These are phyloP conservation scores for Microtus montanus DNA, from an alignment of 2,113 vertebrate species.

Conservation along the genomic window DNA sequence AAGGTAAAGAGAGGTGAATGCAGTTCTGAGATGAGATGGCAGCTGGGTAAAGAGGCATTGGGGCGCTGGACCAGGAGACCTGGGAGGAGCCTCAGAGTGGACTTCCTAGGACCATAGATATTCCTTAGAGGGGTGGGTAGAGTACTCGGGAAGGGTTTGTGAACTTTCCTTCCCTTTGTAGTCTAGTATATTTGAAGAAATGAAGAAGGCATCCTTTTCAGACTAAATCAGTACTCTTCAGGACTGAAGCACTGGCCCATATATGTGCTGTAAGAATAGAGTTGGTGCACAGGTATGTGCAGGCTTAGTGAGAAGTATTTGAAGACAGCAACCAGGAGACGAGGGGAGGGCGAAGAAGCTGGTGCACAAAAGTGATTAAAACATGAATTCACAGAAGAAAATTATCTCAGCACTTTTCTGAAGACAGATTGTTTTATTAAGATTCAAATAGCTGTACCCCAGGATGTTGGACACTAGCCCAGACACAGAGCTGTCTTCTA, in stretches of 20 bases:
- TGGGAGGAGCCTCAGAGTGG: no score
- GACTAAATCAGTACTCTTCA: no score
- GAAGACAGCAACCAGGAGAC: background rate
- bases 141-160: background rate
- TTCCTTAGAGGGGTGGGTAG: background rate
- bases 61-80: background rate
- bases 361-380: background rate
- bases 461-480: background rate
- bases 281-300: no score
- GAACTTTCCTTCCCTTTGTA: background rate
- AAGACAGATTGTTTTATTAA: background rate
- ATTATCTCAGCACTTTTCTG: background rate
- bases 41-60: background rate
- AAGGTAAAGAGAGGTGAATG: background rate
- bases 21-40: background rate
- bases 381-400: background rate
- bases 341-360: background rate
- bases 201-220: background rate
- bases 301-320: background rate
- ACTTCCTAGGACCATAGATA: no score
- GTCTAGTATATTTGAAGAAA: background rate
- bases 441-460: background rate
- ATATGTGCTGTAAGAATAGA: background rate
- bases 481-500: background rate
- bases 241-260: background rate